phyloP scores from a whole-genome alignment of 2,113 vertebrate genomes.

The Emydura subglobosa region DNA sequence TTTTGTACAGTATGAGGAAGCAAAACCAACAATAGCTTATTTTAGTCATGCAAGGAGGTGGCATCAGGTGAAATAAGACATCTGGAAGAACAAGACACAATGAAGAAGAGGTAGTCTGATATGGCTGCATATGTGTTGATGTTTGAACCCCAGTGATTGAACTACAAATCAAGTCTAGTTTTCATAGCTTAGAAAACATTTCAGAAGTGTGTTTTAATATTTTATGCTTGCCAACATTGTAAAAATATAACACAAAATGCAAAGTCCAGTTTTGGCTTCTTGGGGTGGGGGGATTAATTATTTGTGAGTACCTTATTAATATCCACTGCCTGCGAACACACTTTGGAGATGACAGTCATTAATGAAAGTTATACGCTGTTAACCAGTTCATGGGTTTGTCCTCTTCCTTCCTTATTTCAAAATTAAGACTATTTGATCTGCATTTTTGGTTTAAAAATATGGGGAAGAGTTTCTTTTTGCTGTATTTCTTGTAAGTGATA shows the following conservation, averaged over 20 bases:
- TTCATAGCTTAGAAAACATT: background rate
- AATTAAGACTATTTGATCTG: background rate
- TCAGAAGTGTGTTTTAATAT: background rate
- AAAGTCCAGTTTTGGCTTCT: background rate
- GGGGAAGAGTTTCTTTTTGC: slow-evolving; percentile 15
- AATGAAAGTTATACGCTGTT: background rate
- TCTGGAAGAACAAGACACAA: slow-evolving; percentile 13
- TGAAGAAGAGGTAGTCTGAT: background rate
- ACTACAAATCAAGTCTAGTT: slow-evolving; percentile 7
- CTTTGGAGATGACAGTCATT: background rate
- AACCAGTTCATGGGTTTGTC: background rate
- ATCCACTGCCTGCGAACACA: background rate
- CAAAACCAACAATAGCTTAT: background rate
- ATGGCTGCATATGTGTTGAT: slow-evolving; percentile 15
- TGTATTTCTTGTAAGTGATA: slow-evolving; percentile 6
- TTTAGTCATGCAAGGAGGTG: slow-evolving; percentile 16
- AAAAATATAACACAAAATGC: background rate
- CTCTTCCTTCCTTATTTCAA: background rate
- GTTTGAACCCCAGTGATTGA: rapidly evolving
- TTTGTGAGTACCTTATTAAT: background rate
- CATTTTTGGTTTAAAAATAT: slow-evolving; percentile 5
- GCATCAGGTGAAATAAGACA: background rate
- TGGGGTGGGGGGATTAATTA: background rate
- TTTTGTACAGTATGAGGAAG: slow-evolving; percentile 14
- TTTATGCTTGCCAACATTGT: background rate